Evolutionary conservation across 2,113 vertebrate genomes (phyloP), one percentile per base, ranked within the genome.

Genomic region (Odontophorus gujanensis): DNA sequence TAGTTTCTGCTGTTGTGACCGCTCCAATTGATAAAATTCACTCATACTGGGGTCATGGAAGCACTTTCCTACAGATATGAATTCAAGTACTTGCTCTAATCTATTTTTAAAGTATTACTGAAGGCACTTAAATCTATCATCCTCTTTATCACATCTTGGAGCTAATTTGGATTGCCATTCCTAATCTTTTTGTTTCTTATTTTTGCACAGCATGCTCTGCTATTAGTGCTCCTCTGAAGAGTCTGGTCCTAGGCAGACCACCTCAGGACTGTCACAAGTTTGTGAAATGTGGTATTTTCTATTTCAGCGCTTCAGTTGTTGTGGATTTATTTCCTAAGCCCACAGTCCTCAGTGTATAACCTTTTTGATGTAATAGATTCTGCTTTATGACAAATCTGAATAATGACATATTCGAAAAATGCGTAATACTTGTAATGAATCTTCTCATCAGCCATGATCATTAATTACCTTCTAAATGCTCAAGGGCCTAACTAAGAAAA

Each of bases 381-480:
- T 86, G 48, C 58, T 91, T 61, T 90, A 53, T 84, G 87, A 91
- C 76, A 81, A 92, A 77, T 28, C 24, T 68, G 69, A 71, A 58
- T 65, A 75, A 72, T 62, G 51, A 78, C 68, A 69, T 65, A 61
- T 91, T 72, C 32, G 61, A 92, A 90, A 88, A 69, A 81, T 26
- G 9, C 0, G 0, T 50, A 66, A 75, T 66, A 48, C 13, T 19
- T 1, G 2, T 61, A 75, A 90, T 75, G 76, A 88, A 86, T 88
- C 24, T 89, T 95, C 28, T 91, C 24, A 65, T 91, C 62, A 84
- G 87, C 75, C 61, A 62, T 81, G 76, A 88, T 90, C 76, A 58
- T 95, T 97, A 95, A 95, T 95, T 96, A 86, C 85, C 87, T 81
- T 69, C 26, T 84, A 61, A 87, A 86, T 79, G 85, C 94, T 92